A percentile compares a stretch with the other conserved stretches of the same genome.
Evolutionary conservation across 2,888 invertebrate species (phyloP).

Genomic region (Rhamphomyia laevipes): DNA sequence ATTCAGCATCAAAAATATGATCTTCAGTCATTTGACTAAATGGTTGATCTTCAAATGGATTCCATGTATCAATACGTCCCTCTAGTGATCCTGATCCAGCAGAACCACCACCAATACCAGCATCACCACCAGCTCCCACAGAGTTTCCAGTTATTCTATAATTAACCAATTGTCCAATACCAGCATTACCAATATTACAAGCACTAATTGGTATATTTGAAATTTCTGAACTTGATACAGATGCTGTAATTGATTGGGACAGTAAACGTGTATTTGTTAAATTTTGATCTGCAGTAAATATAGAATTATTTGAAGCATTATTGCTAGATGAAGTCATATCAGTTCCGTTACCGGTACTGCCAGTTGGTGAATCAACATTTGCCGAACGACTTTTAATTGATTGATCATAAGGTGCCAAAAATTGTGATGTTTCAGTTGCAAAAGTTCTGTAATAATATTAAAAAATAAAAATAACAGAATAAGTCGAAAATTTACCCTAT

Average conservation of each 20-base stretch:
- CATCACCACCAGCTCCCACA: not conserved
- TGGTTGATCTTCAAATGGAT: conserved; percentile 68
- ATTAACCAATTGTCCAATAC: too few relatives aligned
- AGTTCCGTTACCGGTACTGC: conserved; percentile 12
- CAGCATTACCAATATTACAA: too few relatives aligned
- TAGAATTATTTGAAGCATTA: conserved; percentile 16
- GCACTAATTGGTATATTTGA: conserved; percentile 22
- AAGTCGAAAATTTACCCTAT: not conserved
- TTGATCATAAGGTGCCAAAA: conserved; percentile 60
- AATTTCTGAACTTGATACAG: conserved; percentile 32
- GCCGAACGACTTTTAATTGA: conserved; percentile 45
- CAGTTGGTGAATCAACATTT: conserved; percentile 16
- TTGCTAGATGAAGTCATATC: conserved; percentile 23
- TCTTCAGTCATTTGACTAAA: conserved; percentile 67
- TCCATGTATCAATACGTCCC: conserved; percentile 57
- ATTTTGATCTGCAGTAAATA: conserved; percentile 2
- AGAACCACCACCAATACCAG: conserved; percentile 12
- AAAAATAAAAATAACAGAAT: conserved; percentile 12
- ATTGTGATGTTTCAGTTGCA: conserved; percentile 61
- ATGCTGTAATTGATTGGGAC: conserved; percentile 23
- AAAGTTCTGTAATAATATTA: conserved; percentile 46
- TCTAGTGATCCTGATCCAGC: conserved; percentile 19
- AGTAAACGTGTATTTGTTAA: not conserved
- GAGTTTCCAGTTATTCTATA: too few relatives aligned
- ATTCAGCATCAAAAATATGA: conserved; percentile 71